phyloP scores from a whole-genome alignment of 2,888 invertebrate genomes.

The Liopterus haemorrhoidalis region DNA sequence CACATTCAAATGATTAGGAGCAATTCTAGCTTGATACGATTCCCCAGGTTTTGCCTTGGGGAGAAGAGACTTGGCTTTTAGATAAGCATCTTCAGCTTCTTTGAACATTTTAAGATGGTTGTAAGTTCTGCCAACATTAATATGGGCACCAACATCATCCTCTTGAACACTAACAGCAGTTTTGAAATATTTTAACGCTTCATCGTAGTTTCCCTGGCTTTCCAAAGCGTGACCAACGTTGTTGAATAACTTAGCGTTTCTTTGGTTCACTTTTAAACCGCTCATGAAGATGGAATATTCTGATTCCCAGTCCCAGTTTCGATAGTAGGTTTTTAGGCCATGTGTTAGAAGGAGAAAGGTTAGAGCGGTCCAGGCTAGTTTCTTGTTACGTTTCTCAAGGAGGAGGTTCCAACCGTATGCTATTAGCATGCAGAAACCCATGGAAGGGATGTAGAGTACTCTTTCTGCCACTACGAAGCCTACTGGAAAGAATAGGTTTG shows the following conservation, averaged over 20 bases:
- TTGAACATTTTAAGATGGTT: conserved; percentile 82
- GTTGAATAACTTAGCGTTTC: conserved; percentile 94
- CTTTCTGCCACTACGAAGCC: conserved; percentile 96
- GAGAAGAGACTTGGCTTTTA: conserved; percentile 79
- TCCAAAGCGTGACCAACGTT: conserved; percentile 96
- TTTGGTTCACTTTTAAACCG: conserved; percentile 76
- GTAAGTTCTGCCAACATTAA: conserved; percentile 93
- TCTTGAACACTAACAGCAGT: conserved; percentile 89
- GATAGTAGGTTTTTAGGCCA: conserved; percentile 75
- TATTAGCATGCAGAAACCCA: conserved; percentile 92
- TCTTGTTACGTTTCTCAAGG: conserved; percentile 58
- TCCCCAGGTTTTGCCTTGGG: conserved; percentile 91
- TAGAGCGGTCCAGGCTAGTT: conserved; percentile 61
- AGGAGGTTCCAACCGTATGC: conserved; percentile 78
- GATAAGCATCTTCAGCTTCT: conserved; percentile 89
- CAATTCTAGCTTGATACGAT: conserved; percentile 90
- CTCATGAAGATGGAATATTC: conserved; percentile 93
- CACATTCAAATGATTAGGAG: conserved; percentile 92
- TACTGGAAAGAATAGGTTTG: conserved; percentile 95
- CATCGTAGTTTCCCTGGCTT: conserved; percentile 60
- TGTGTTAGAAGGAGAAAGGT: conserved; percentile 66
- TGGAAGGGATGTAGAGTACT: conserved; percentile 92
- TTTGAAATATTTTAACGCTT: conserved; percentile 85
- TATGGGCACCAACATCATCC: conserved; percentile 94
- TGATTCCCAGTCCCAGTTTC: conserved; percentile 90